Evolutionary conservation across 2,888 invertebrate genomes (phyloP).

Genomic region (Diadegma fenestrale): DNA sequence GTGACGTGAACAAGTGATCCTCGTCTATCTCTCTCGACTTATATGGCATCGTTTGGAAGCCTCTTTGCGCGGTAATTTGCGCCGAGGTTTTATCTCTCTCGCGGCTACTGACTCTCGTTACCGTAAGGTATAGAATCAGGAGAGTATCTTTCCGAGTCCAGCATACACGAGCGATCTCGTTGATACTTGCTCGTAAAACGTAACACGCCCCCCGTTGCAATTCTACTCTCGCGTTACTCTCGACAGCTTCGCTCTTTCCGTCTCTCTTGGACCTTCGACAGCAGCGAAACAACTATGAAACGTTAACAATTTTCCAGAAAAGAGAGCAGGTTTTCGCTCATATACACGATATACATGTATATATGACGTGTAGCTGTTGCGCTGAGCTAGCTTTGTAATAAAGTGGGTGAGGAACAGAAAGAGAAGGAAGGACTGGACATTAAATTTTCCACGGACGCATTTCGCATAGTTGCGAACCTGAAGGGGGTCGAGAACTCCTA

Average conservation of each 20-base stretch:
- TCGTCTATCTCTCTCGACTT: constrained; percentile 52
- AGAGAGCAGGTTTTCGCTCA: constrained; percentile 13
- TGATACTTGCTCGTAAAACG: constrained; percentile 65
- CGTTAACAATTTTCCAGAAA: constrained; percentile 62
- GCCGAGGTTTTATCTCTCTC: constrained; percentile 50
- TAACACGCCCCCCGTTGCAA: constrained; percentile 60
- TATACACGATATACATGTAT: neutral
- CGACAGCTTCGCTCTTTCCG: constrained; percentile 8
- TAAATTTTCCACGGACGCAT: constrained; percentile 41
- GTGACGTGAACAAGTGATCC: constrained; percentile 39
- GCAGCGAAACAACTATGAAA: constrained; percentile 55
- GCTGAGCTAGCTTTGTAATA: constrained; percentile 22
- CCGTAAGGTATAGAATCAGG: constrained; percentile 11
- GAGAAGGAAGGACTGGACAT: constrained; percentile 23
- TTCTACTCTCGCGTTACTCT: constrained; percentile 38
- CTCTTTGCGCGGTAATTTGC: constrained; percentile 65
- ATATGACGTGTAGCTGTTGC: constrained; percentile 1
- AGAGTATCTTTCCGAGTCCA: constrained; percentile 40
- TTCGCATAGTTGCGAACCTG: constrained; percentile 33
- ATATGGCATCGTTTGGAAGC: constrained; percentile 62
- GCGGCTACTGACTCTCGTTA: constrained; percentile 22
- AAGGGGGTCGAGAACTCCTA: neutral
- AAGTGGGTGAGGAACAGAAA: neutral
- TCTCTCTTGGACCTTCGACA: constrained; percentile 17
- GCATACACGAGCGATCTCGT: constrained; percentile 57